Evolutionary conservation across 2,797 vertebrate species (phyloP).

Genomic region (Morus bassanus): DNA sequence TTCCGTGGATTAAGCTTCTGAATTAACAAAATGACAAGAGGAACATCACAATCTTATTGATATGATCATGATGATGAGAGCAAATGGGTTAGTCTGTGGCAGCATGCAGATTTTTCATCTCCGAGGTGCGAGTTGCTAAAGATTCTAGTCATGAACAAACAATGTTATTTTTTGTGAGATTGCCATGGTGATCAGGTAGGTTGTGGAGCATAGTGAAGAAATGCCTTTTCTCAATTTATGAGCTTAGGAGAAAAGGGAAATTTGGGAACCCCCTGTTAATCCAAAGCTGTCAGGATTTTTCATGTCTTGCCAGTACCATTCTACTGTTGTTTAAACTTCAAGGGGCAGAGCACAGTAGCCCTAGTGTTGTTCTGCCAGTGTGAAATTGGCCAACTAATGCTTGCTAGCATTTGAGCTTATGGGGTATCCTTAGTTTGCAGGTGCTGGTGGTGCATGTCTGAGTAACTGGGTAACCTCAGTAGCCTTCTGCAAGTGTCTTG

Average conservation of each 20-base stretch:
- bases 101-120: neutral
- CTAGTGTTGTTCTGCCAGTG: neutral
- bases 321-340: neutral
- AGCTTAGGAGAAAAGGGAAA: neutral
- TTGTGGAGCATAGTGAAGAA: neutral
- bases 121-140: neutral
- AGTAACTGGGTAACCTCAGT: neutral
- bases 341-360: neutral
- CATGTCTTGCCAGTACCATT: neutral
- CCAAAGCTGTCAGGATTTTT: neutral
- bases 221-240: neutral
- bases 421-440: neutral
- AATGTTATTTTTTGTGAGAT: neutral
- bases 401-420: neutral
- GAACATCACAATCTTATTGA: neutral
- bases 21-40: neutral
- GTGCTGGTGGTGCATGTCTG: neutral
- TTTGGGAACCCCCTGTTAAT: neutral
- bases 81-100: neutral
- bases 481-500: neutral
- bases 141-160: neutral
- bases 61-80: neutral
- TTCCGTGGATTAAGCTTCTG: neutral
- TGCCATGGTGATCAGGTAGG: slow-evolving; percentile 13
- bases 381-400: neutral